Evolutionary conservation across 2,797 vertebrate species (phyloP).

Genomic region (Semotilus atromaculatus): DNA sequence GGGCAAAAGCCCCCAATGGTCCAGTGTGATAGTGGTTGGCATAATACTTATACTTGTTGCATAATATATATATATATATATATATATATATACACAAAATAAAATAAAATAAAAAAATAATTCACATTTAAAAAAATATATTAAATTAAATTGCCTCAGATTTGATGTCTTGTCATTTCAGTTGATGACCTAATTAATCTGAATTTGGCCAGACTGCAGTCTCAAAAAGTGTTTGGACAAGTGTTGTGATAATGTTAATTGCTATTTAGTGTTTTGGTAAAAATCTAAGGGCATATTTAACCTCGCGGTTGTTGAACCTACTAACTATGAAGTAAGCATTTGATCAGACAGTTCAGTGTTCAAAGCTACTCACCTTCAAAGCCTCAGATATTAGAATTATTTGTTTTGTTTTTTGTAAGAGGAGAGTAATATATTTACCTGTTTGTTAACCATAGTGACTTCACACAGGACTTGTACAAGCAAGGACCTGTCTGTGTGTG

Average conservation of each 20-base stretch:
- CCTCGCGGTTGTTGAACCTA: background rate
- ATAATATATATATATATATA: too few relatives aligned
- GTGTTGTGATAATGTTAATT: background rate
- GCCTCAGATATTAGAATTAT: background rate
- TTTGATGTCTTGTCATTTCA: background rate
- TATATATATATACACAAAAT: too few relatives aligned
- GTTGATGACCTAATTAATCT: background rate
- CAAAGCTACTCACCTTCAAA: background rate
- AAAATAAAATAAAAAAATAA: too few relatives aligned
- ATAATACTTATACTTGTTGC: background rate
- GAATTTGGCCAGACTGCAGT: background rate
- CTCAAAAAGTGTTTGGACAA: background rate
- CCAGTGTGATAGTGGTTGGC: too few relatives aligned
- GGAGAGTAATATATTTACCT: background rate
- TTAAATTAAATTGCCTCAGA: background rate
- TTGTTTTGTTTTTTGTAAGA: background rate
- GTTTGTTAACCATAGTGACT: conserved; percentile 36
- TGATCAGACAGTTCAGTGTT: background rate
- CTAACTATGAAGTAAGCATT: background rate
- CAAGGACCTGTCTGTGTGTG: conserved; percentile 42
- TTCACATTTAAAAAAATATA: background rate
- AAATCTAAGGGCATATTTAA: background rate
- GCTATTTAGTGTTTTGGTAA: background rate
- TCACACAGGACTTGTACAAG: conserved; percentile 19
- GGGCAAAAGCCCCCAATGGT: background rate